Evolutionary conservation across 1,140 invertebrate genomes (phyloP), one percentile per base, ranked within the genome.

Genomic region (Euura saliciscinereae): DNA sequence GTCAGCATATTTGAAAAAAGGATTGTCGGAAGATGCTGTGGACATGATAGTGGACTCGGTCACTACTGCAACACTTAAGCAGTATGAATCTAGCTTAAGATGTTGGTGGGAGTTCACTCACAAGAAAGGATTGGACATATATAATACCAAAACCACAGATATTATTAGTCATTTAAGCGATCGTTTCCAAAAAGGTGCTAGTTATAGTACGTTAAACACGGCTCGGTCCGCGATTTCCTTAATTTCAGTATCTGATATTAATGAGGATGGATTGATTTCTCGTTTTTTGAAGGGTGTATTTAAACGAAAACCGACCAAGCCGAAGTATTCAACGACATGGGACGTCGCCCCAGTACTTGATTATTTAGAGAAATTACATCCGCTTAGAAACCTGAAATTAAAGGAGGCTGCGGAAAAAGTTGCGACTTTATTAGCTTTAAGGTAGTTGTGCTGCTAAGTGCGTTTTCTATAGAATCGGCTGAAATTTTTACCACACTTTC

Each of bases 281-380:
- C 46, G 75, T 10, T 73, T 76, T 70, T 46, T 73, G 13, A 71
- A 46, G 59, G 74, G 69, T 45, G 69, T 75, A 45, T 73, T 66
- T 64, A 68, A 42, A 66, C 43, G 66, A 45, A 67, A 59, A 11
- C 72, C 74, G 5, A 8, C 69, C n/a, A 71, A 66, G n/a, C 42
- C 74, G 3, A 68, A 66, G 44, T 75, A 75, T 59, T 69, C 66
- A 7, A 69, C 28, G 10, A 71, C 68, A 44, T 73, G 75, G 75
- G 66, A 76, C 46, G n/a, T 45, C 6, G 10, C 51, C 10, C 28
- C 51, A 0, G 75, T 76, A 7, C 43, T 76, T 7, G 44, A 66
- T 44, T 72, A 70, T 43, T 43, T 75, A 65, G 65, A 73, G 10
- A 68, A 67, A n/a, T 44, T 64, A 6, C 45, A 69, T 69, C 65